Percentiles rank a stretch among this genome's conserved stretches.
Conservation (phyloP, 2,797 vertebrate species). For the Acrocephalus scirpaceus region DNA sequence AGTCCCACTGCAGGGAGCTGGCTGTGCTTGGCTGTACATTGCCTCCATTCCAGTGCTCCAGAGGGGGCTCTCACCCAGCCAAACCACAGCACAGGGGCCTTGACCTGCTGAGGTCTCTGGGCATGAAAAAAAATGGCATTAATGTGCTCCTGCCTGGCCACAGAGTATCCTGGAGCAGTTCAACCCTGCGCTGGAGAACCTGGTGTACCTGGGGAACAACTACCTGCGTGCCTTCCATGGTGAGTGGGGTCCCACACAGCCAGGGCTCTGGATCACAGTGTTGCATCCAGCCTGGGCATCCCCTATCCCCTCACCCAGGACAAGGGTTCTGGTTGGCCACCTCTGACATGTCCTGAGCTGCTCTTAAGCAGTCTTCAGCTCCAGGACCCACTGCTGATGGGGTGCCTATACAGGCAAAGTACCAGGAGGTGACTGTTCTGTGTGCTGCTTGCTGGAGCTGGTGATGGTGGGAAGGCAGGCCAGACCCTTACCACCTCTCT, state of each 20-base stretch:
- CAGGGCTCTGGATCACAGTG: neutral
- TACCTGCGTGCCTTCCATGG: constrained; percentile 89
- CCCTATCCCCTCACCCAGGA: neutral
- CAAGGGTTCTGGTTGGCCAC: neutral
- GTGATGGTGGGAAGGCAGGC: neutral
- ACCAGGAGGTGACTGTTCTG: neutral
- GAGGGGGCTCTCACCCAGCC: neutral
- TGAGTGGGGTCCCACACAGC: constrained; percentile 67
- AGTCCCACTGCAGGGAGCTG: accelerated
- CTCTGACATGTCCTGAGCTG: neutral
- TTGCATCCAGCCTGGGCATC: neutral
- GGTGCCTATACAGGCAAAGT: accelerated
- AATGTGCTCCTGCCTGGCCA: neutral
- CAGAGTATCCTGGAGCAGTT: constrained; percentile 92
- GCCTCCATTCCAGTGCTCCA: accelerated
- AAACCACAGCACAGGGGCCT: neutral
- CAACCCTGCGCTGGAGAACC: constrained; percentile 90
- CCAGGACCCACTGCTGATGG: neutral
- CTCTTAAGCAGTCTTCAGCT: neutral
- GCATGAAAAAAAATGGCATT: neutral
- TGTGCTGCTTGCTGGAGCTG: neutral
- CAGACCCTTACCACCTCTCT: neutral
- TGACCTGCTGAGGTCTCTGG: neutral
- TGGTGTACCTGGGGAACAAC: constrained; percentile 89
- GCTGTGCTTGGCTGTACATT: neutral